phyloP scores from a whole-genome alignment of 2,113 vertebrate genomes.

The Dissostichus mawsoni region DNA sequence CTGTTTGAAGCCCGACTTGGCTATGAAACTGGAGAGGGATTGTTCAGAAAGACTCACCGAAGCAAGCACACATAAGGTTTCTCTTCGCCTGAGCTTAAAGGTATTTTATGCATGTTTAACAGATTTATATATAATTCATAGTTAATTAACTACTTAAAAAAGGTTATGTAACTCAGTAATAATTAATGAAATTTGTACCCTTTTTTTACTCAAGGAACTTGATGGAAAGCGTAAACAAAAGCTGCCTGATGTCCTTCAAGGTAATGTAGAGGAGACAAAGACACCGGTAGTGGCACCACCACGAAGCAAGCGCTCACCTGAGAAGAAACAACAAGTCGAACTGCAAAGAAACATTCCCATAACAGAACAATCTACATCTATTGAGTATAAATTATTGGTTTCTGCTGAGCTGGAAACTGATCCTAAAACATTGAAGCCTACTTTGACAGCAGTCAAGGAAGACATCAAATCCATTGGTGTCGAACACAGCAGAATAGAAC shows the following conservation, averaged over 20 bases:
- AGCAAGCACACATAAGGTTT: constrained; percentile 35
- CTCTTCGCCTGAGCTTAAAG: constrained; percentile 66
- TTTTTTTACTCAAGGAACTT: constrained; percentile 64
- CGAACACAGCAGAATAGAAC: constrained; percentile 13
- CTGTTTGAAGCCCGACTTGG: constrained; percentile 67
- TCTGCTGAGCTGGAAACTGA: constrained; percentile 7
- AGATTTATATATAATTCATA: background rate
- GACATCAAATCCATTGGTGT: background rate
- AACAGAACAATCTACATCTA: constrained; percentile 7
- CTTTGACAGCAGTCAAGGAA: background rate
- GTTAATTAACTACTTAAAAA: background rate
- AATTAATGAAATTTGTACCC: background rate
- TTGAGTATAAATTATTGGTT: background rate
- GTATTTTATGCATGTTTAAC: constrained; percentile 52
- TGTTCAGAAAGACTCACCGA: constrained; percentile 62
- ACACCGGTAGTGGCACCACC: constrained; percentile 57
- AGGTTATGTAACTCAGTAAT: background rate
- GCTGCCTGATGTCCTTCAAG: constrained; percentile 4
- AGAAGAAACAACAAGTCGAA: constrained; percentile 27
- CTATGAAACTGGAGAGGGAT: constrained; percentile 71
- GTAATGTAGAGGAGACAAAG: constrained; percentile 30
- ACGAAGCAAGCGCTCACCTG: constrained; percentile 39
- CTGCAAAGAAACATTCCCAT: background rate
- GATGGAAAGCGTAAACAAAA: constrained; percentile 58
- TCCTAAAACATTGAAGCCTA: background rate